Evolutionary conservation across 2,888 invertebrate species (phyloP), one percentile per base, ranked within the genome.

Genomic region (Chydorus sphaericus): DNA sequence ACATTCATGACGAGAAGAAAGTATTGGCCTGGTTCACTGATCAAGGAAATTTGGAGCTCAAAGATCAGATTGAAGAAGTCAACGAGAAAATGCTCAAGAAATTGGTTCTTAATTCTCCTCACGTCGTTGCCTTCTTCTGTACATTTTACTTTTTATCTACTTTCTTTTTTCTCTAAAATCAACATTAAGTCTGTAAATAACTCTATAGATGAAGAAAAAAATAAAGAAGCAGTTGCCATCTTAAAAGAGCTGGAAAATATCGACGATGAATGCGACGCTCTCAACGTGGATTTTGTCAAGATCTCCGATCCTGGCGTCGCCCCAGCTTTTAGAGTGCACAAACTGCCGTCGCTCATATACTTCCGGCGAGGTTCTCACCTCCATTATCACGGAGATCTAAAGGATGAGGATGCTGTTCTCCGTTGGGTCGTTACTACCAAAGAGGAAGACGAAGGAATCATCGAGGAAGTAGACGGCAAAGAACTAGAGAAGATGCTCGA

Each of bases 71-170:
- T 64, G 92, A 92, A 68, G 91, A 92, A 71, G 89, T 92, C 36
- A 92, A 92, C 66, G 76, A 80, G 1, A 83, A 79, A 67, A 91
- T 92, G 90, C 71, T 92, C 67, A 90, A 91, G 65, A 90, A 89
- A 67, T 85, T 91, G 62, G 74, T 92, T 60, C 79, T 83, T 59
- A 87, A 88, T 68, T 87, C 88, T 63, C 85, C 89, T 63, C 85
- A 88, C 65, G 83, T 91, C 51, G 91, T 91, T 49, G 90, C 91
- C 18, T 89, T 90, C 69, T 92, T 92, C 75, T 92, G 90, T 91
- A 75, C 6, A 33, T 18, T 54, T 6, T 50, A 53, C 44, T 28
- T n/a, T n/a, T 23, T 11, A 48, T 37, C 23, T 20, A 2, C 20
- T 38, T 8, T 52, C 16, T 23, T 30, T 5, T 30, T 33, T 26